Percentiles rank a stretch among this genome's conserved stretches.
Conservation (phyloP, 2,888 invertebrate species). For the Ferdinandea cuprea region DNA sequence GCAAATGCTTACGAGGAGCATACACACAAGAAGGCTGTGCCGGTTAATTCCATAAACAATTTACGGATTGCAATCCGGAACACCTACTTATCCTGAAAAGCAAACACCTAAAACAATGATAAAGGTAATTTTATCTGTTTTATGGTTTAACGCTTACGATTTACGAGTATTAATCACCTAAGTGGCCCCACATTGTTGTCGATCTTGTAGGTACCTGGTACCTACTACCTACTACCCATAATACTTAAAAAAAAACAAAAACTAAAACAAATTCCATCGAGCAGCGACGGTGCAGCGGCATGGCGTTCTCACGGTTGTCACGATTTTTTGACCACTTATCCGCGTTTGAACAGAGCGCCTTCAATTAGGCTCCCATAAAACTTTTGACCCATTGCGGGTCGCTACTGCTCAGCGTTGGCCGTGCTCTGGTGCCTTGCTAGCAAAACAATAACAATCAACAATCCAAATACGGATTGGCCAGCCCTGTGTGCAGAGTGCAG, state of each 20-base stretch:
- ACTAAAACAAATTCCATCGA: neutral
- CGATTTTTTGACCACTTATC: slow-evolving; percentile 53
- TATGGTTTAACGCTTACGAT: slow-evolving; percentile 55
- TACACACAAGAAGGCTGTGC: neutral
- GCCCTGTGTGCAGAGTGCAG: slow-evolving; percentile 49
- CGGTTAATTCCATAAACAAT: slow-evolving; percentile 15
- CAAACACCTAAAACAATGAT: slow-evolving; percentile 32
- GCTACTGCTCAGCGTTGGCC: slow-evolving; percentile 3
- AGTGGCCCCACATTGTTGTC: slow-evolving; percentile 10
- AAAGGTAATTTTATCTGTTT: slow-evolving; percentile 54
- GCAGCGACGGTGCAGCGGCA: no score
- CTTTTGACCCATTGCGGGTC: slow-evolving; percentile 56
- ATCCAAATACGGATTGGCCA: slow-evolving; percentile 63
- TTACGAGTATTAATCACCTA: slow-evolving; percentile 51
- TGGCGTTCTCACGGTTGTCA: slow-evolving; percentile 68
- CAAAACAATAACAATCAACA: slow-evolving; percentile 35
- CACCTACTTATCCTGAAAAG: slow-evolving; percentile 44
- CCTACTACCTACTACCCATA: no score
- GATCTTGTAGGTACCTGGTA: neutral
- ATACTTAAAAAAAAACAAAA: no score
- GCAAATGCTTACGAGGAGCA: slow-evolving; percentile 2
- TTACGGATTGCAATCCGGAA: slow-evolving; percentile 8
- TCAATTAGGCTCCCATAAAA: slow-evolving; percentile 61
- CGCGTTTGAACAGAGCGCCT: slow-evolving; percentile 46
- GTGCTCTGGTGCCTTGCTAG: neutral